Percentiles rank a stretch among this genome's conserved stretches.
Conservation (phyloP, 2,888 invertebrate genomes). For the Dinocampus coccinellae region DNA sequence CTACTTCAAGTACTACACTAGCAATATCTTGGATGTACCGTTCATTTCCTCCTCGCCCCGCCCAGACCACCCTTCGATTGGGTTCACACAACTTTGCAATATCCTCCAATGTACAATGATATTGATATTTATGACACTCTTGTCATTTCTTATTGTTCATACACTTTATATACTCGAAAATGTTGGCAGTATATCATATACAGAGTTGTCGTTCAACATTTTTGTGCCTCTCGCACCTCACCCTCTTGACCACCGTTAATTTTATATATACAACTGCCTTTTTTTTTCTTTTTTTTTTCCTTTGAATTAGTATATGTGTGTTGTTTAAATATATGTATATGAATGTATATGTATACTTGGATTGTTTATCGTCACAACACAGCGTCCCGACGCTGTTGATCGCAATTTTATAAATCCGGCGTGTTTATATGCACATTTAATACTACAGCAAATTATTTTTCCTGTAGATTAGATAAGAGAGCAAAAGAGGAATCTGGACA, state of each 20-base stretch:
- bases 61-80: constrained; percentile 47
- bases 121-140: not conserved
- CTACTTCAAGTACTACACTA: constrained; percentile 10
- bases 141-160: not conserved
- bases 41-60: constrained; percentile 40
- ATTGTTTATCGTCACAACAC: constrained; percentile 15
- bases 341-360: no score
- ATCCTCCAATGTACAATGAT: not conserved
- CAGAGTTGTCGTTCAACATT: not conserved
- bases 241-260: not conserved
- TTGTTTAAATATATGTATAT: no score
- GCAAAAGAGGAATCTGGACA: constrained; percentile 18
- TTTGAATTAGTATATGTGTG: no score
- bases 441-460: constrained; percentile 7
- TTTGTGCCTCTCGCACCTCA: not conserved
- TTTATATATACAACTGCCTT: not conserved
- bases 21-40: constrained; percentile 28
- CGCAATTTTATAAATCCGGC: not conserved
- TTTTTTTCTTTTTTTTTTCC: constrained; percentile 1
- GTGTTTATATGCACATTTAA: constrained; percentile 7
- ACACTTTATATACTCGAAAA: not conserved
- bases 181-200: not conserved
- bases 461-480: constrained; percentile 24
- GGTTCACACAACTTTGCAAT: not conserved
- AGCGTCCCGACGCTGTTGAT: not conserved